Percentiles rank a stretch among this genome's conserved stretches.
Evolutionary conservation across 1,140 invertebrate species (phyloP).

Genomic region (Drosophila lacteicornis): DNA sequence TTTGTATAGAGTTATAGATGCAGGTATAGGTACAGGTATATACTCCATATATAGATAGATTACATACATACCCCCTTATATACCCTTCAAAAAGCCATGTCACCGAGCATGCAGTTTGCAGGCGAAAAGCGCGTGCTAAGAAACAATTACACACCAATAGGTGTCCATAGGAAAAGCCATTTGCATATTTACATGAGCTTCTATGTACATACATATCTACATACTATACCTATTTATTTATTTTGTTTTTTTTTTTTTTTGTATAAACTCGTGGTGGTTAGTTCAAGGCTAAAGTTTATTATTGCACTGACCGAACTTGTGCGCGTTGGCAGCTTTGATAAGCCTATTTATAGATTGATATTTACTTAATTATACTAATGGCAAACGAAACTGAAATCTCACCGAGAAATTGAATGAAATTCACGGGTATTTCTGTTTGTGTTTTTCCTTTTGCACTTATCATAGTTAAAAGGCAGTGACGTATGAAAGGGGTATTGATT

Average conservation of each 20-base stretch:
- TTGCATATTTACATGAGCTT: constrained; percentile 18
- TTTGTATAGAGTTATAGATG: neutral
- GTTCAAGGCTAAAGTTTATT: constrained; percentile 63
- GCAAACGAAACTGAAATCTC: constrained; percentile 73
- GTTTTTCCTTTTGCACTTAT: constrained; percentile 61
- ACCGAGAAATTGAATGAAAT: constrained; percentile 63
- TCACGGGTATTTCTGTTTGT: constrained; percentile 23
- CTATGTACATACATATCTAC: constrained; percentile 1
- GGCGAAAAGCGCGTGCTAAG: constrained; percentile 53
- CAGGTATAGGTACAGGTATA: constrained; percentile 1
- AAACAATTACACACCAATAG: constrained; percentile 47
- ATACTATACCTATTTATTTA: too few relatives aligned
- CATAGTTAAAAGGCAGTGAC: constrained; percentile 27
- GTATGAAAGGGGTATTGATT: neutral
- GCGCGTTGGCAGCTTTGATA: constrained; percentile 42
- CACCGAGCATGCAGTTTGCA: constrained; percentile 37
- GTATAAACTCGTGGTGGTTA: constrained; percentile 29
- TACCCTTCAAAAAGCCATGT: constrained; percentile 36
- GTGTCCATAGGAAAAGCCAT: constrained; percentile 19
- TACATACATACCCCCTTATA: constrained; percentile 6
- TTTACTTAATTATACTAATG: constrained; percentile 58
- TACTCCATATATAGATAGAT: constrained; percentile 8
- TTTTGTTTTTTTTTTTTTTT: too few relatives aligned
- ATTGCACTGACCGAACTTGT: constrained; percentile 20
- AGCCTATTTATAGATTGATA: constrained; percentile 48